Evolutionary conservation across 2,113 vertebrate genomes (phyloP), one percentile per base, ranked within the genome.

Genomic region (Synodontis membranacea): DNA sequence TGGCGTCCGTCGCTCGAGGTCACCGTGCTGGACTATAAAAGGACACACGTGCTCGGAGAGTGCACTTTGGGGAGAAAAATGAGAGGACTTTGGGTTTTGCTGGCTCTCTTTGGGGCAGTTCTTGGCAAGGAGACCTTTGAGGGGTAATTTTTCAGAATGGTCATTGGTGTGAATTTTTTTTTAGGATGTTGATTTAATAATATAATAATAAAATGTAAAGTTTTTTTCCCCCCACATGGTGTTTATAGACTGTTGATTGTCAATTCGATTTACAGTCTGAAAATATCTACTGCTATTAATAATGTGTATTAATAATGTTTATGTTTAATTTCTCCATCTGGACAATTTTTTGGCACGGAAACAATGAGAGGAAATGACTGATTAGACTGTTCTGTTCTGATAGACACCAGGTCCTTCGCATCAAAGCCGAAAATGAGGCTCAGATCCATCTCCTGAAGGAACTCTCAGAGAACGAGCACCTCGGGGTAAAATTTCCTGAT

Each of bases 341-440:
- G 68, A 68, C 2, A 12, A n/a, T n/a, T 64, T 66, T 1, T 34
- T 17, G 15, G 28, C 31, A 42, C 34, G 62, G 14, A 74, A 74
- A 42, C 5, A 72, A 19, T 42, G 21, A 37, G 15, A 28, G 42
- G 8, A 46, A 46, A 75, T 19, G 75, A 54, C 31, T 58, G 78
- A 83, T 48, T 12, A 50, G n/a, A 44, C 39, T 68, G n/a, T n/a
- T 66, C n/a, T 48, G 17, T 56, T 74, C 39, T 75, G 21, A 74
- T 93, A 99, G 97, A 84, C 94, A 99, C 88, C 96, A 99, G 91
- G 97, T 99, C 66, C 94, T 99, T 84, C 96, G 95, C n/a, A 80
- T 97, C 66, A 52, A 3, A 0, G 92, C 96, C n/a, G 92, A 92
- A 44, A 78, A 92, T 11, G 94, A 95, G 54, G 89, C 72, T 84